Percentiles rank a stretch among this genome's conserved stretches.
phyloP scores from a whole-genome alignment of 2,113 vertebrate species.

The Lichenostomus cassidix region DNA sequence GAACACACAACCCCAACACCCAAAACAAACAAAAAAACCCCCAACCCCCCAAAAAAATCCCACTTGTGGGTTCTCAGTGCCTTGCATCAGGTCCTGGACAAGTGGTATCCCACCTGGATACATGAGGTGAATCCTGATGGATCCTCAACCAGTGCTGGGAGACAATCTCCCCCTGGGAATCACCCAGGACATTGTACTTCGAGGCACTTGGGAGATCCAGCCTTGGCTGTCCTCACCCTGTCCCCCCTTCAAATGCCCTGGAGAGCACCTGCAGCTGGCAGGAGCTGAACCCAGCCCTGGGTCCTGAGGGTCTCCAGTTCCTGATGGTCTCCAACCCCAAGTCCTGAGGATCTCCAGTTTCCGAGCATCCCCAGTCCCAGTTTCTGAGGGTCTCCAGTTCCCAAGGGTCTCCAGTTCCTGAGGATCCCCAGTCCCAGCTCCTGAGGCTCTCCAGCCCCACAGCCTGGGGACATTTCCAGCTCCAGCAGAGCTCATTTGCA shows the following conservation, averaged over 20 bases:
- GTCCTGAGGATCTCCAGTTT: too few relatives aligned
- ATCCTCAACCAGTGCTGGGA: not conserved
- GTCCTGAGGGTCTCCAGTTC: not conserved
- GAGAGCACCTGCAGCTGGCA: not conserved
- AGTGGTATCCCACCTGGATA: not conserved
- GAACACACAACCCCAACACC: too few relatives aligned
- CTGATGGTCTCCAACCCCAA: too few relatives aligned
- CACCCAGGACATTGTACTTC: fast-evolving
- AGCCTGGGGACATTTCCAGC: not conserved
- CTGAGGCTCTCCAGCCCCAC: not conserved
- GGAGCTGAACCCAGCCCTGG: not conserved
- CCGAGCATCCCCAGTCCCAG: too few relatives aligned
- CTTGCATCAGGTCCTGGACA: not conserved
- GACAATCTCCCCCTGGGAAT: not conserved
- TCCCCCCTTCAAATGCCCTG: not conserved
- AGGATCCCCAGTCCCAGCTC: not conserved
- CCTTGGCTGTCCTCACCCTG: not conserved
- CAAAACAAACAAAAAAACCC: too few relatives aligned
- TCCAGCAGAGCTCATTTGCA: not conserved
- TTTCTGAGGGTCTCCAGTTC: too few relatives aligned
- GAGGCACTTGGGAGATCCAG: not conserved
- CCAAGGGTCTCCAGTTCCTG: not conserved
- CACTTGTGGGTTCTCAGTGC: not conserved
- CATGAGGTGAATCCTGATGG: not conserved
- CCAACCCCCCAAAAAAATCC: not conserved